phyloP scores from a whole-genome alignment of 2,797 vertebrate genomes.

The Anguilla marmorata region DNA sequence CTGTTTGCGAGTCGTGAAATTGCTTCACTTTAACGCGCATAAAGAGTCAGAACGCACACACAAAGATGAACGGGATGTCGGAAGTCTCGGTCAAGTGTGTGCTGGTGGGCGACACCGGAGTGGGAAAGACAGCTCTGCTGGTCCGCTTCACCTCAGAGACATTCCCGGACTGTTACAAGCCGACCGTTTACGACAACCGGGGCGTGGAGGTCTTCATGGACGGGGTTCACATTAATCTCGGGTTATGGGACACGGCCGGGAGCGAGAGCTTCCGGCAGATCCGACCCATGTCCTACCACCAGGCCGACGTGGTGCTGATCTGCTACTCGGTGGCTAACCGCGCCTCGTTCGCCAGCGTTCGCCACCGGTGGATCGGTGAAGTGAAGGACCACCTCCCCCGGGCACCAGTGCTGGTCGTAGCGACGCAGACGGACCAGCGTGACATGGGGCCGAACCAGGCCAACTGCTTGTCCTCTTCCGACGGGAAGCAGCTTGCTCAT shows the following conservation, averaged over 20 bases:
- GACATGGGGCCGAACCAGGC: conserved; percentile 76
- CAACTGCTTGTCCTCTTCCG: conserved; percentile 73
- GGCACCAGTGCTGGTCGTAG: conserved; percentile 88
- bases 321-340: conserved; percentile 96
- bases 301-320: conserved; percentile 90
- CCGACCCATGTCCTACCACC: conserved; percentile 90
- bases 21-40: background rate
- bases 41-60: background rate
- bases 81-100: conserved; percentile 92
- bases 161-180: conserved; percentile 89
- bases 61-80: background rate
- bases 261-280: conserved; percentile 87
- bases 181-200: conserved; percentile 93
- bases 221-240: conserved; percentile 87
- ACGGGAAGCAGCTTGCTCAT: conserved; percentile 84
- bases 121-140: conserved; percentile 92
- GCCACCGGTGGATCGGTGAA: conserved; percentile 86
- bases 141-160: conserved; percentile 95
- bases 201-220: conserved; percentile 97
- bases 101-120: conserved; percentile 89
- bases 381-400: conserved; percentile 82
- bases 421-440: conserved; percentile 91
- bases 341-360: conserved; percentile 80
- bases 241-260: conserved; percentile 94
- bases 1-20: background rate